Conservation (phyloP, 2,797 vertebrate genomes). For the Cyclura pinguis region DNA sequence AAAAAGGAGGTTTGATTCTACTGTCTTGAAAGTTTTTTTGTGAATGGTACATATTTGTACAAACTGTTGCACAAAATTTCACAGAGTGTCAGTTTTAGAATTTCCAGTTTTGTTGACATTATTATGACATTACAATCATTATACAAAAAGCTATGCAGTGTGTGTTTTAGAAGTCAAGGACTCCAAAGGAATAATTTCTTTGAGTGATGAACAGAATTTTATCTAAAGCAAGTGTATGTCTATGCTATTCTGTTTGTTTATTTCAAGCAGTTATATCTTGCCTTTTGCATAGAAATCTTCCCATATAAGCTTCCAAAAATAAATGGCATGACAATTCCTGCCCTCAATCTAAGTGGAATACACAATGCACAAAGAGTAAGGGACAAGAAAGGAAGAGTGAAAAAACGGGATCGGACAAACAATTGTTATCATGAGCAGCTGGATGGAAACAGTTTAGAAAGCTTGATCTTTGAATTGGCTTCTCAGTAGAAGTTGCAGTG, state of each 20-base stretch:
- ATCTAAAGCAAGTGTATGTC: not conserved
- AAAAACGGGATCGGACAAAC: no score
- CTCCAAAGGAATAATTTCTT: no score
- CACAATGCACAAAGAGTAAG: no score
- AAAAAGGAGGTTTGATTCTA: not conserved
- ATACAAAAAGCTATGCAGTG: not conserved
- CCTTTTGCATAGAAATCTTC: not conserved
- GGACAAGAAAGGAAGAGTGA: no score
- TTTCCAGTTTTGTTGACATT: not conserved
- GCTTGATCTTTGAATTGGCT: no score
- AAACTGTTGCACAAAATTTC: not conserved
- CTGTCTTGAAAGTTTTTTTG: no score
- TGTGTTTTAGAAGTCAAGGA: not conserved
- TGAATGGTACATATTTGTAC: not conserved
- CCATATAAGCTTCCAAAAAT: not conserved
- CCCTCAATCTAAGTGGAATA: no score
- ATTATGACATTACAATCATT: not conserved
- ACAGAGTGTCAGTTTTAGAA: not conserved
- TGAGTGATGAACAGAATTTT: not conserved
- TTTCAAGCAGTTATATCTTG: not conserved
- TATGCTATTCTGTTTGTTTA: not conserved
- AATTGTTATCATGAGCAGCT: no score
- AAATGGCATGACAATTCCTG: not conserved
- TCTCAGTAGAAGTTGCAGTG: not conserved
- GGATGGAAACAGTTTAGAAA: no score